A percentile compares a stretch with the other conserved stretches of the same genome.
Evolutionary conservation across 2,113 vertebrate genomes (phyloP).

Genomic region (Syngnathus floridae): DNA sequence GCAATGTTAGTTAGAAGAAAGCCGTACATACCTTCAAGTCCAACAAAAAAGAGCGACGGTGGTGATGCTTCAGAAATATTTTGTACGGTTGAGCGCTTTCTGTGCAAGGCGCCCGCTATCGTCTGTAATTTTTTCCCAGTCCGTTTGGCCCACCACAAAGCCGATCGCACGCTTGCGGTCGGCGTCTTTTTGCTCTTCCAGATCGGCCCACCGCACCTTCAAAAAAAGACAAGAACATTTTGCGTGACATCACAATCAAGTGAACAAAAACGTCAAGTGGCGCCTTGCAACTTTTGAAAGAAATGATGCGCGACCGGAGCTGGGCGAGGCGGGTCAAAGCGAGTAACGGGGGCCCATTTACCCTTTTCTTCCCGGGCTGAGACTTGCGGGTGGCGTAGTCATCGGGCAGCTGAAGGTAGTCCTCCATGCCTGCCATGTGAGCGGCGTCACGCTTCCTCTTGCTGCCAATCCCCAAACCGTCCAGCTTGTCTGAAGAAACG

Average conservation of each 20-base stretch:
- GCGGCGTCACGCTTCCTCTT: conserved; percentile 91
- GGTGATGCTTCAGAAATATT: conserved; percentile 86
- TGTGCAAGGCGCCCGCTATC: conserved; percentile 94
- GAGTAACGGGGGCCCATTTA: conserved; percentile 36
- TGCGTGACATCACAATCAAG: background rate
- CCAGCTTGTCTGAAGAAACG: conserved; percentile 86
- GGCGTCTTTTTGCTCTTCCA: conserved; percentile 96
- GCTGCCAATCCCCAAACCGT: conserved; percentile 84
- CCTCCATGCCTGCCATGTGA: conserved; percentile 82
- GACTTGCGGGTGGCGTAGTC: conserved; percentile 95
- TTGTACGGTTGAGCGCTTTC: conserved; percentile 96
- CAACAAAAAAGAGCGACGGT: conserved; percentile 27
- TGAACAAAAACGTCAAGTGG: background rate
- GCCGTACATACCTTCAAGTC: conserved; percentile 69
- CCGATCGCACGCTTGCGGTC: conserved; percentile 96
- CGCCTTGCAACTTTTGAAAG: background rate
- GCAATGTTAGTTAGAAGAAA: background rate
- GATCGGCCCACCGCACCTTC: conserved; percentile 93
- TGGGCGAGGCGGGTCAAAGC: too few relatives aligned
- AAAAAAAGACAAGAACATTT: background rate
- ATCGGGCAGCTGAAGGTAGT: conserved; percentile 96
- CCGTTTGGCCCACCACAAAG: conserved; percentile 97
- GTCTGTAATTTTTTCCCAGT: conserved; percentile 99
- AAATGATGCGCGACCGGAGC: background rate
- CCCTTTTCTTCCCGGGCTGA: conserved; percentile 95